A percentile compares a stretch with the other conserved stretches of the same genome.
phyloP scores from a whole-genome alignment of 2,113 vertebrate species.

The Hyperopisus bebe region DNA sequence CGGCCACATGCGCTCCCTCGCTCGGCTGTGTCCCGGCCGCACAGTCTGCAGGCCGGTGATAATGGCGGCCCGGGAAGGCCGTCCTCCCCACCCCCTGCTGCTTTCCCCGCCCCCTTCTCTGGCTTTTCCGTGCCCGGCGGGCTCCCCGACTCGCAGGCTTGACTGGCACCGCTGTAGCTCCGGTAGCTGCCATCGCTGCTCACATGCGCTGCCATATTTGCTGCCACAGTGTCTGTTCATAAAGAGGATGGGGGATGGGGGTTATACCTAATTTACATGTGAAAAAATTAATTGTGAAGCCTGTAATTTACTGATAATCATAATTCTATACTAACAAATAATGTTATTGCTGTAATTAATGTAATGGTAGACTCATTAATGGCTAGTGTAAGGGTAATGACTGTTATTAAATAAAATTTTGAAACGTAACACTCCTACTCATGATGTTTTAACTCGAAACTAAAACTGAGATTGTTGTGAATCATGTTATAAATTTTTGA shows the following conservation, averaged over 20 bases:
- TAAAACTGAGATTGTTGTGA: not conserved
- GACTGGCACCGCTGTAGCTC: slow-evolving; percentile 15
- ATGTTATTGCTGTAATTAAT: not conserved
- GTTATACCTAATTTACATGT: not conserved
- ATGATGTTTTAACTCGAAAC: not conserved
- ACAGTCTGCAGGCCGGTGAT: slow-evolving; percentile 82
- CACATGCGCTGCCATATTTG: slow-evolving; percentile 55
- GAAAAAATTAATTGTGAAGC: not conserved
- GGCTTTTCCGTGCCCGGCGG: slow-evolving; percentile 26
- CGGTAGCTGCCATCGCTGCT: slow-evolving; percentile 36
- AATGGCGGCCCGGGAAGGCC: slow-evolving; percentile 76
- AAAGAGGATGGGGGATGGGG: not conserved
- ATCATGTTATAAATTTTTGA: not conserved
- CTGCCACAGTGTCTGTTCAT: slow-evolving; percentile 50
- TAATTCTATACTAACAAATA: not conserved
- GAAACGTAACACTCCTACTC: not conserved
- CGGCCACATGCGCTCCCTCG: slow-evolving; percentile 76
- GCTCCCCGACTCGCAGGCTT: slow-evolving; percentile 36
- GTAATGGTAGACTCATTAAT: not conserved
- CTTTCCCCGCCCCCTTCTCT: slow-evolving; percentile 16
- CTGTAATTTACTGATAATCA: not conserved
- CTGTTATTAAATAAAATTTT: not conserved
- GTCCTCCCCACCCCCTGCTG: slow-evolving; percentile 37
- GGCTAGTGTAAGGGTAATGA: not conserved
- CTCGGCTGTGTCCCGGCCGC: slow-evolving; percentile 80